These are phyloP conservation scores for Phocoena sinus DNA, from an alignment of 2,113 vertebrate genomes.

Conservation along the genomic window DNA sequence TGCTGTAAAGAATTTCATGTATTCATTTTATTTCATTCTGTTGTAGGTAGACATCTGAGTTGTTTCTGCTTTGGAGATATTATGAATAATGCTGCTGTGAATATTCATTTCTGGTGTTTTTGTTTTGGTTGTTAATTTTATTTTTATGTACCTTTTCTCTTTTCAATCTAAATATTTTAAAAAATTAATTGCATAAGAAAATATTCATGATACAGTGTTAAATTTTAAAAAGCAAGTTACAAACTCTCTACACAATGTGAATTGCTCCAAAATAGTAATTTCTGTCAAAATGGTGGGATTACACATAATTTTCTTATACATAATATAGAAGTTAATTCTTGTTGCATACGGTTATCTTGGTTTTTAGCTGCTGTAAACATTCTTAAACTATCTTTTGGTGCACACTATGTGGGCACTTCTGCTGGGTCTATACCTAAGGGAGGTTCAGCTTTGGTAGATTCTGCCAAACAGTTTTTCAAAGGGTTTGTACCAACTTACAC, in stretches of 20 bases:
- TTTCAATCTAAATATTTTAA: constrained; percentile 37
- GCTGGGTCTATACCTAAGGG: background rate
- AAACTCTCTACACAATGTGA: constrained; percentile 5
- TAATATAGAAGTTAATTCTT: background rate
- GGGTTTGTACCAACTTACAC: background rate
- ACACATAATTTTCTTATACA: background rate
- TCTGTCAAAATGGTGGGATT: background rate
- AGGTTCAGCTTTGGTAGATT: background rate
- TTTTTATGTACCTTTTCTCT: background rate
- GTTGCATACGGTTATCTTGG: background rate
- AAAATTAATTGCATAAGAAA: background rate
- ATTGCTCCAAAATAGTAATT: background rate
- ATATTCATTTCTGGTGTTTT: background rate
- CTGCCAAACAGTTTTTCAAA: background rate
- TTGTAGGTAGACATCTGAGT: background rate
- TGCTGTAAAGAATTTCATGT: background rate
- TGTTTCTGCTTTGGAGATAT: background rate
- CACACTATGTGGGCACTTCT: background rate
- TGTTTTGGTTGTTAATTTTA: background rate
- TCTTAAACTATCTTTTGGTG: background rate
- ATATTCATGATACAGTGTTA: background rate
- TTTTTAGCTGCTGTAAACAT: background rate
- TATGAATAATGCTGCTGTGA: background rate
- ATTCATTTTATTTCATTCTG: background rate
- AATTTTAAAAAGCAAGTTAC: background rate